Evolutionary conservation across 53 echinoderm and acorn worm species (phyloP), one percentile per base, ranked within the genome.

Genomic region (Henricia sp.): DNA sequence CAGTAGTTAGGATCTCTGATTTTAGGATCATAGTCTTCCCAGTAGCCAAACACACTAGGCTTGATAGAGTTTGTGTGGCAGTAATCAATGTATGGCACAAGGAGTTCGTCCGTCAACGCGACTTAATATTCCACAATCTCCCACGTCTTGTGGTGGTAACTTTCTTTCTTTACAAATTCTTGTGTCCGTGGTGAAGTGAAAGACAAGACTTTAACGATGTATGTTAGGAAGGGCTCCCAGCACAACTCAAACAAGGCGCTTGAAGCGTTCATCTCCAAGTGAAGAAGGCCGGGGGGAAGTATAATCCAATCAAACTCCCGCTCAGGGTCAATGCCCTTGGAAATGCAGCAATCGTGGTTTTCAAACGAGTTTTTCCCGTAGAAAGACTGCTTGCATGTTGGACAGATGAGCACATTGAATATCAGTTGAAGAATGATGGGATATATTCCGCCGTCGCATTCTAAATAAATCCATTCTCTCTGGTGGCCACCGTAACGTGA

Each of bases 401-500:
- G 6, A 53, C 9, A 53, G 17, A 3, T 9, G 3, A 53, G 53
- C 21, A 53, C 53, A 53, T 53, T 53, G 6, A 53, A 53, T 9
- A 53, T 53, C 53, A 53, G 53, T 16, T 53, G 53, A 16, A 53
- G 6, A 53, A 53, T 53, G 3, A 53, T 53, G 17, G 53, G 53
- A 53, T 53, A 53, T 53, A 53, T 53, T 3, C 53, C 53, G 53
- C 53, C 53, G 21, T 53, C 53, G 53, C 53, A 53, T 11, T 53
- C 53, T 53, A 11, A 53, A 16, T 17, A 53, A 5, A 53, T 53
- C 53, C 53, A 53, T 5, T 53, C 6, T 5, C 53, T 6, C 44
- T 9, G 44, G 6, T 44, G 44, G 13, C 44, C 44, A 44, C 19
- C 53, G 19, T 53, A 17, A 53, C 53, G 19, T 5, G 6, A 16